Evolutionary conservation across 2,888 invertebrate species (phyloP).

Genomic region (Atrina japonica): DNA sequence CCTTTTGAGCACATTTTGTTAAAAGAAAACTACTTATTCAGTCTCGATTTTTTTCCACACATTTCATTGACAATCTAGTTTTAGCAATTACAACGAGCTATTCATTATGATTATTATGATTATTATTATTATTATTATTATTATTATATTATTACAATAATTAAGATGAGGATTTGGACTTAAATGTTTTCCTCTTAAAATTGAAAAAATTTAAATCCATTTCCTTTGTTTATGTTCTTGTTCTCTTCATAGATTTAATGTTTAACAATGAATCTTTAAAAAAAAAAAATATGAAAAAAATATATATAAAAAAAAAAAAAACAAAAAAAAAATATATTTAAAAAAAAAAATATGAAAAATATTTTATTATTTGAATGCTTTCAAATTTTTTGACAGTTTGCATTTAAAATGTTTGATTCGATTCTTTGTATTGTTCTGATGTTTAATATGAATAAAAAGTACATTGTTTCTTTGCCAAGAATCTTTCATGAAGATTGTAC

Average conservation of each 20-base stretch:
- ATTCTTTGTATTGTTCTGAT: constrained; percentile 44
- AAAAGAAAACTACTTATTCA: constrained; percentile 44
- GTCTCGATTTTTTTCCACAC: constrained; percentile 52
- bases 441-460: constrained; percentile 39
- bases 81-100: constrained; percentile 70
- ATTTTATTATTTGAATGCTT: constrained; percentile 68
- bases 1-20: constrained; percentile 76
- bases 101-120: constrained; percentile 56
- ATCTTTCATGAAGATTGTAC: constrained; percentile 54
- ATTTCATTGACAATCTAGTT: constrained; percentile 73
- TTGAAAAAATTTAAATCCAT: constrained; percentile 23
- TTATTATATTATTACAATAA: constrained; percentile 15
- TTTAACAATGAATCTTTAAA: constrained; percentile 54
- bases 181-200: neutral
- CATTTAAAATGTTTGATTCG: constrained; percentile 69
- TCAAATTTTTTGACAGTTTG: constrained; percentile 69
- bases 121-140: constrained; percentile 49
- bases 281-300: constrained; percentile 52
- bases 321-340: constrained; percentile 45
- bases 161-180: too few species aligned
- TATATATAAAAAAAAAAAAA: constrained; percentile 44
- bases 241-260: constrained; percentile 64
- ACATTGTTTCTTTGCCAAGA: constrained; percentile 56
- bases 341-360: constrained; percentile 55
- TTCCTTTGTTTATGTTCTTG: constrained; percentile 65